These are phyloP conservation scores for Toxotes jaculatrix DNA, from an alignment of 2,113 vertebrate species.

Conservation along the genomic window DNA sequence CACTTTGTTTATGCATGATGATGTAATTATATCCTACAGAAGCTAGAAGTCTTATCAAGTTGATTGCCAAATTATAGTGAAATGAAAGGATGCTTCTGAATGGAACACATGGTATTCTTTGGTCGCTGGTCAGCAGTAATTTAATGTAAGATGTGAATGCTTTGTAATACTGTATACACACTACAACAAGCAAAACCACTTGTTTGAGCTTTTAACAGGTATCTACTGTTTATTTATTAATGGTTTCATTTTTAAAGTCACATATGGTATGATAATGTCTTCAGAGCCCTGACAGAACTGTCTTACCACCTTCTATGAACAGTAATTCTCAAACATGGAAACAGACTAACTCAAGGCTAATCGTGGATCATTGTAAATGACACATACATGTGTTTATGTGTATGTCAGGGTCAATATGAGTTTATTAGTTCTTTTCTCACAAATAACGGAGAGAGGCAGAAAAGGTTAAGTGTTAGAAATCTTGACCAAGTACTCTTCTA, in stretches of 20 bases:
- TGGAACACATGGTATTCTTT: background rate
- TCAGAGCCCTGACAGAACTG: no score
- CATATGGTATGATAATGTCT: no score
- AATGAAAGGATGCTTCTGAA: background rate
- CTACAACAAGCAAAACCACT: background rate
- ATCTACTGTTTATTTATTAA: no score
- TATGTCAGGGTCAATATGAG: background rate
- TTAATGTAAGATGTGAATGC: background rate
- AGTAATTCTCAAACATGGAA: no score
- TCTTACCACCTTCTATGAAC: no score
- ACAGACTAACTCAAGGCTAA: no score
- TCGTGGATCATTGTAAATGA: no score
- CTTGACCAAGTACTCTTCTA: slow-evolving; percentile 5
- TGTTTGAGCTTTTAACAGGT: background rate
- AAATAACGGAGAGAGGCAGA: background rate
- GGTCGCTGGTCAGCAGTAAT: background rate
- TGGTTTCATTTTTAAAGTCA: no score
- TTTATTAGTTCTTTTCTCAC: slow-evolving; percentile 10
- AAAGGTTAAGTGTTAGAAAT: slow-evolving; percentile 6
- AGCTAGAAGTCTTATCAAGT: background rate
- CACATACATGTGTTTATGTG: background rate
- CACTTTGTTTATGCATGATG: background rate
- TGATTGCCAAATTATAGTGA: background rate
- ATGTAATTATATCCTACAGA: background rate
- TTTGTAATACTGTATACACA: background rate